Evolutionary conservation across 2,888 invertebrate species (phyloP), one percentile per base, ranked within the genome.

Genomic region (Thymelicus lineola): DNA sequence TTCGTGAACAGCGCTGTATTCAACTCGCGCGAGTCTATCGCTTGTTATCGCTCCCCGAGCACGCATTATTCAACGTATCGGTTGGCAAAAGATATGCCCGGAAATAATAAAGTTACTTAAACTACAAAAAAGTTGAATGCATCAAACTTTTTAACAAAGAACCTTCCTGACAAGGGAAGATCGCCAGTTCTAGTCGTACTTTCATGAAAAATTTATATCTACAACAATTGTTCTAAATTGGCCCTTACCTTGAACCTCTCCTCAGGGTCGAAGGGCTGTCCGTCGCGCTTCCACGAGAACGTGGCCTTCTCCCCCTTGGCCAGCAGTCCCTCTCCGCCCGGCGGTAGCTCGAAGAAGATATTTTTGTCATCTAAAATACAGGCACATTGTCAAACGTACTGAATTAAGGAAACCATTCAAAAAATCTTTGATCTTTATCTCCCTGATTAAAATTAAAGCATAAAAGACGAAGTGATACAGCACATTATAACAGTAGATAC

Each of bases 221-320:
- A 42, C 28, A 28, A 10, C 42, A 42, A 42, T 12, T 9, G 42
- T 42, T 3, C 12, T 12, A 42, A 12, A 42, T 42, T 0, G 42
- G 1, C 42, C 9, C 57, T 55, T 76, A 89, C 91, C 87, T 98
- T 98, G 86, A 98, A 98, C 72, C 98, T 95, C 84, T 98, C 98
- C 82, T 98, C 98, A 1, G 98, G 98, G 85, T 98, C 97, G 80
- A 98, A 98, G 2, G 96, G 94, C 73, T 95, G 94, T 0, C 98
- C 98, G 84, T 98, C 98, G 66, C 97, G 96, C 79, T 97, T 96
- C 98, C 98, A 98, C 17, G 95, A 90, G 87, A 98, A 98, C 9
- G 94, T 88, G 0, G 98, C 95, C 78, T 97, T 96, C 84, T 97
- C 96, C 0, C 97, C 98, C 58, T 96, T 95, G 3, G 95, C 93